Conservation (phyloP, 2,797 vertebrate genomes). For the Acanthopagrus latus region DNA sequence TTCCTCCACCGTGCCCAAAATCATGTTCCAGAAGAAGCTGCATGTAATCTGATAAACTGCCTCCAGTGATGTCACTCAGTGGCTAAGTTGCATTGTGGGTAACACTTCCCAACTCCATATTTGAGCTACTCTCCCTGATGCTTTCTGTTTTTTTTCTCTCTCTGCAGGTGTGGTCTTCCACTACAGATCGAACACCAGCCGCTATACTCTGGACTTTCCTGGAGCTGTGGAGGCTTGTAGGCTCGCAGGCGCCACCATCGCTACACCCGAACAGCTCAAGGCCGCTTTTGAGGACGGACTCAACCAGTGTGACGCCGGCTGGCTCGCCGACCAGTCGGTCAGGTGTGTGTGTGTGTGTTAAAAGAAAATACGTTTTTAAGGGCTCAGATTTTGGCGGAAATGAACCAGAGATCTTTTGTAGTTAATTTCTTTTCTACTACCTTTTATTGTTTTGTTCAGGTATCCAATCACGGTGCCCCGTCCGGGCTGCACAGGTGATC, state of each 20-base stretch:
- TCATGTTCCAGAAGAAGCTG: not conserved
- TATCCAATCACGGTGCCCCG: conserved; percentile 92
- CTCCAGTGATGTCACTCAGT: no score
- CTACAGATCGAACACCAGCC: conserved; percentile 88
- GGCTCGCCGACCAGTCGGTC: conserved; percentile 92
- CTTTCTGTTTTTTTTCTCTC: not conserved
- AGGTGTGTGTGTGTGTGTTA: conserved; percentile 80
- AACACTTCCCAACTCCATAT: no score
- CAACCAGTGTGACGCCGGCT: conserved; percentile 96
- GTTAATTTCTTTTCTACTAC: not conserved
- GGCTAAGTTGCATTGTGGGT: no score
- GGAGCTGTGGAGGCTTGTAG: conserved; percentile 85
- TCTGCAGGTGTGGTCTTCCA: conserved; percentile 94
- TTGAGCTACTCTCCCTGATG: no score
- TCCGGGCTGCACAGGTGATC: conserved; percentile 91
- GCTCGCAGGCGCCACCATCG: conserved; percentile 86
- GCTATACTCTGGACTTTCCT: conserved; percentile 90
- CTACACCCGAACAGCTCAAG: conserved; percentile 88
- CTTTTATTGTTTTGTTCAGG: conserved; percentile 70
- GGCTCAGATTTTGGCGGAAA: not conserved
- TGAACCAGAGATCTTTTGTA: no score
- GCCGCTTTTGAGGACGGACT: conserved; percentile 93
- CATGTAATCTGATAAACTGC: no score
- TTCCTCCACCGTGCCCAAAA: not conserved
- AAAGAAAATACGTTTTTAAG: not conserved